A percentile compares a stretch with the other conserved stretches of the same genome.
These are phyloP conservation scores for Cryptosula pallasiana DNA, from an alignment of 2,888 invertebrate genomes.

Conservation along the genomic window DNA sequence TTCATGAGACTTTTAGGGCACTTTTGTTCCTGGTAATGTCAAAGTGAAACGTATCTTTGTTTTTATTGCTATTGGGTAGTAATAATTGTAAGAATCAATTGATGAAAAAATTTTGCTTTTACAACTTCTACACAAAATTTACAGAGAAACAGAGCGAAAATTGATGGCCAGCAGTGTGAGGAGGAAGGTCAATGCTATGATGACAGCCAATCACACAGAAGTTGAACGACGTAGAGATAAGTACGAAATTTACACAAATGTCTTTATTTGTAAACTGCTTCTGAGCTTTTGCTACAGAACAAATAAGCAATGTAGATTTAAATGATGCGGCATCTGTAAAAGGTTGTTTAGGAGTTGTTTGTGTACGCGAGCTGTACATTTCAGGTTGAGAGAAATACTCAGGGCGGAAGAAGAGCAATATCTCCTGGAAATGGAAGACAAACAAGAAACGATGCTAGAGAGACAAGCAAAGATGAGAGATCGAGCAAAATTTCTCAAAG, in stretches of 20 bases:
- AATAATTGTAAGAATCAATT: too few relatives aligned
- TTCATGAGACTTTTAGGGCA: too few relatives aligned
- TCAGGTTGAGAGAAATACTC: conserved; percentile 41
- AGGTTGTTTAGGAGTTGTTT: too few relatives aligned
- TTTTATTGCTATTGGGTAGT: too few relatives aligned
- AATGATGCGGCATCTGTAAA: too few relatives aligned
- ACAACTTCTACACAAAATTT: too few relatives aligned
- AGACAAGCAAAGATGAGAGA: conserved; percentile 52
- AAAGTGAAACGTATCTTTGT: too few relatives aligned
- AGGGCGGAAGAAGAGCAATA: conserved; percentile 41
- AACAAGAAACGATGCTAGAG: conserved; percentile 48
- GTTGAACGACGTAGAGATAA: conserved; percentile 47
- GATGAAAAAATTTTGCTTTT: too few relatives aligned
- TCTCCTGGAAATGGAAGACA: conserved; percentile 43
- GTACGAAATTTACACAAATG: conserved; percentile 31
- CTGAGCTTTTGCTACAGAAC: too few relatives aligned
- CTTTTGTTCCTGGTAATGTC: too few relatives aligned
- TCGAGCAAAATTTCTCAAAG: conserved; percentile 46
- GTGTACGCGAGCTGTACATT: too few relatives aligned
- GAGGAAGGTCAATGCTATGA: conserved; percentile 37
- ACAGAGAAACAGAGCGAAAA: conserved; percentile 34
- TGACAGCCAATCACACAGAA: conserved; percentile 40
- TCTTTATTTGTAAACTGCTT: not conserved
- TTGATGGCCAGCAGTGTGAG: conserved; percentile 30
- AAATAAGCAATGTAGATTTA: too few relatives aligned